A percentile compares a stretch with the other conserved stretches of the same genome.
Evolutionary conservation across 2,888 invertebrate genomes (phyloP).

Genomic region (Diarsia dahlii): DNA sequence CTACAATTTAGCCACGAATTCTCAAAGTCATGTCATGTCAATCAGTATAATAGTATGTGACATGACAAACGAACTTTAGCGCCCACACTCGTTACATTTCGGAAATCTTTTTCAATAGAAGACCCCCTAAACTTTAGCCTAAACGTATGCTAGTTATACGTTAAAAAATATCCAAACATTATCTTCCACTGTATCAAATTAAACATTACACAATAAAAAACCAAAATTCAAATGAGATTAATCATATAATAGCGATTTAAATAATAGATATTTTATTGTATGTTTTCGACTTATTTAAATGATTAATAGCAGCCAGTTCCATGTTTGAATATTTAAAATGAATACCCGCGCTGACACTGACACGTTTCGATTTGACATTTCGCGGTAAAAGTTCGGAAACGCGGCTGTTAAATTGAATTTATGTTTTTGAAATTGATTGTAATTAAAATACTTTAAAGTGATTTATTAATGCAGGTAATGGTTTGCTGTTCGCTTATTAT

Average conservation of each 20-base stretch:
- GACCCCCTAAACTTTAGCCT: not conserved
- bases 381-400: conserved; percentile 46
- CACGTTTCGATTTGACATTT: conserved; percentile 58
- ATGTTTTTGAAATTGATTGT: conserved; percentile 50
- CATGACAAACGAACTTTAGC: too few species aligned
- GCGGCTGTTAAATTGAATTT: conserved; percentile 49
- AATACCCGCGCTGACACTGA: conserved; percentile 55
- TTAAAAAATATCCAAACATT: not conserved
- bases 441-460: conserved; percentile 49
- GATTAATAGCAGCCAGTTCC: conserved; percentile 31
- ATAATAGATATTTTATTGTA: conserved; percentile 16
- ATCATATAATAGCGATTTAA: conserved; percentile 23
- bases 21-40: too few species aligned
- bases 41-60: too few species aligned
- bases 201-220: conserved; percentile 4
- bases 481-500: not conserved
- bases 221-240: conserved; percentile 17
- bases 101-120: not conserved
- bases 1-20: too few species aligned
- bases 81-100: not conserved
- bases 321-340: conserved; percentile 52
- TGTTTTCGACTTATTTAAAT: conserved; percentile 29
- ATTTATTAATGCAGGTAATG: conserved; percentile 33
- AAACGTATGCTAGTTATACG: not conserved
- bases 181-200: not conserved